Evolutionary conservation across 2,113 vertebrate species (phyloP).

Genomic region (Pithys albifrons): DNA sequence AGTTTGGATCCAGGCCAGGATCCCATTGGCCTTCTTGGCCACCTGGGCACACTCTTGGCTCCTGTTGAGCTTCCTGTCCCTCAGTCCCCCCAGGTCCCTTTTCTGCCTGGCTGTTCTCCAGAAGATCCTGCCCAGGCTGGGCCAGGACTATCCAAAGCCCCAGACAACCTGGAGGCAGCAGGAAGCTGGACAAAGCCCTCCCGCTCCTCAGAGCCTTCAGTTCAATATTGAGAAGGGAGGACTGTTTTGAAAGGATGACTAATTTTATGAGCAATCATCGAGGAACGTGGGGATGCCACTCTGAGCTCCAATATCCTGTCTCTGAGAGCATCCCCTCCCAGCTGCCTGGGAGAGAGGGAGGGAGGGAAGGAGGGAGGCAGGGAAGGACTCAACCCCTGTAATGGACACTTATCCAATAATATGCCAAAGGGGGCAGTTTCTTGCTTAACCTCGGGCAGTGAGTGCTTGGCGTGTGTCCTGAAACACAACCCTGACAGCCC

Average conservation of each 20-base stretch:
- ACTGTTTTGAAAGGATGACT: constrained; percentile 22
- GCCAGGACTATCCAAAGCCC: neutral
- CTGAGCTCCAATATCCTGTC: constrained; percentile 66
- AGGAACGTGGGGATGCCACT: constrained; percentile 42
- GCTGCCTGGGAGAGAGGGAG: neutral
- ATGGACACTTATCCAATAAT: constrained; percentile 71
- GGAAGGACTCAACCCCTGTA: constrained; percentile 56
- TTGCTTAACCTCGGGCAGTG: constrained; percentile 56
- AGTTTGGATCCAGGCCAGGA: too few relatives aligned
- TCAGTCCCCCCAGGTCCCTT: too few relatives aligned
- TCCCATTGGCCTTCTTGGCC: too few relatives aligned
- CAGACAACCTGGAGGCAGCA: neutral
- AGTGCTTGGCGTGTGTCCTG: constrained; percentile 37
- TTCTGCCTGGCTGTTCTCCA: too few relatives aligned
- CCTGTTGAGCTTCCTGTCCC: too few relatives aligned
- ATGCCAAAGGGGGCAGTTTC: constrained; percentile 60
- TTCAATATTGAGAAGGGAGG: constrained; percentile 53
- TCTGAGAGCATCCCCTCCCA: constrained; percentile 44
- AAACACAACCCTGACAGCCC: constrained; percentile 47
- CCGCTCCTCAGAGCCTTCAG: neutral
- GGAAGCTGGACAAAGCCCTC: neutral
- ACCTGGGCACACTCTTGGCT: too few relatives aligned
- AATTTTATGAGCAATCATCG: constrained; percentile 56
- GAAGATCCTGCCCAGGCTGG: neutral
- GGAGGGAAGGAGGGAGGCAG: too few relatives aligned